Conservation (phyloP, 2,888 invertebrate genomes). For the Rhingia rostrata region DNA sequence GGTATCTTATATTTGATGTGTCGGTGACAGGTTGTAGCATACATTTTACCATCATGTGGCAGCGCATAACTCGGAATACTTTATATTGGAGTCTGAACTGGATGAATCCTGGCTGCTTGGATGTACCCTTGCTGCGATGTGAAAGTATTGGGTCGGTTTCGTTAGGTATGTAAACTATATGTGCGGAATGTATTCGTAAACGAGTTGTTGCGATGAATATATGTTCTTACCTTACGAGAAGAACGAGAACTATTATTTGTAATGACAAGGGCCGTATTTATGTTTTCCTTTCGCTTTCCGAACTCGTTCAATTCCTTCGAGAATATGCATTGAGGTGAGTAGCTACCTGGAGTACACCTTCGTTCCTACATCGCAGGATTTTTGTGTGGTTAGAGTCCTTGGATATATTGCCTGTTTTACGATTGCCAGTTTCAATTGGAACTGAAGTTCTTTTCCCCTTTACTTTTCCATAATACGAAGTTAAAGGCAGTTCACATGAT, state of each 20-base stretch:
- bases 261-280: slow-evolving; percentile 46
- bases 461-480: neutral
- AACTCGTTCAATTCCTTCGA: slow-evolving; percentile 7
- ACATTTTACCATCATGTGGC: slow-evolving; percentile 5
- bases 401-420: slow-evolving; percentile 27
- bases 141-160: neutral
- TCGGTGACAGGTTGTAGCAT: slow-evolving; percentile 51
- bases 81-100: slow-evolving; percentile 53
- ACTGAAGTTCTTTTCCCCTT: neutral
- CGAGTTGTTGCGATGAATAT: slow-evolving; percentile 36
- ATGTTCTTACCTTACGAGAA: slow-evolving; percentile 38
- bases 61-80: slow-evolving; percentile 33
- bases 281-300: slow-evolving; percentile 44
- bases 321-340: neutral
- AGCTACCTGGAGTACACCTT: neutral
- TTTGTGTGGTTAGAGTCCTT: slow-evolving; percentile 4
- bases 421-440: slow-evolving; percentile 46
- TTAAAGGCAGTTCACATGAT: neutral
- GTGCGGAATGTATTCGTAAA: neutral
- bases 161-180: neutral
- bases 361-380: slow-evolving; percentile 1
- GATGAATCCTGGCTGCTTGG: neutral
- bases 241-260: slow-evolving; percentile 42
- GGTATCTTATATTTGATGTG: slow-evolving; percentile 32
- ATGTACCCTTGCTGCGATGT: neutral